phyloP scores from a whole-genome alignment of 2,113 vertebrate genomes.

The Urocolius indicus region DNA sequence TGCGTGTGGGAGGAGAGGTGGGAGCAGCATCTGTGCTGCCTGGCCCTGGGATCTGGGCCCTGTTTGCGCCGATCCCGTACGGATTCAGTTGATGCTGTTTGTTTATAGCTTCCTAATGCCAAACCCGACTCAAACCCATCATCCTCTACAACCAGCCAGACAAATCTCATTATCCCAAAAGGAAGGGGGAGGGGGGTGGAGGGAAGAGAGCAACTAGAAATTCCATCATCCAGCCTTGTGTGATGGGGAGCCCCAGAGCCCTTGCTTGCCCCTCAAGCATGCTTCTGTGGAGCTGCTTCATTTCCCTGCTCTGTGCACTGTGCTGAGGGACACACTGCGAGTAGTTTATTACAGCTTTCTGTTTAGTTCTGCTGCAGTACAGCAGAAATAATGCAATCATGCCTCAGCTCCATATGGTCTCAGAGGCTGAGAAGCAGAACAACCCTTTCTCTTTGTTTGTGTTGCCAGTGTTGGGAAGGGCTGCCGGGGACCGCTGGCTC shows the following conservation, averaged over 20 bases:
- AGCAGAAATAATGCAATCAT: slow-evolving; percentile 47
- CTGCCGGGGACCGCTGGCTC: neutral
- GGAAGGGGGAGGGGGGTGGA: too few relatives aligned
- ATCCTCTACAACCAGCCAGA: neutral
- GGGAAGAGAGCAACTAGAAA: neutral
- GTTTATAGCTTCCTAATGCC: neutral
- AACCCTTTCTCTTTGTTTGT: slow-evolving; percentile 57
- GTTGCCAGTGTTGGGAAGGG: neutral
- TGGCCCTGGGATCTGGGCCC: neutral
- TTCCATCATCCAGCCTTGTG: neutral
- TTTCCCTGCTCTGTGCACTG: neutral
- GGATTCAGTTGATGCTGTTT: neutral
- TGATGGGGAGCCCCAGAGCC: neutral
- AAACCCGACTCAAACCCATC: neutral
- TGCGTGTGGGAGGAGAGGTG: neutral
- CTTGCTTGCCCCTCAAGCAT: neutral
- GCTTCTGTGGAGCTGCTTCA: neutral
- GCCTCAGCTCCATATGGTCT: slow-evolving; percentile 65
- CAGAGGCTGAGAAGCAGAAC: slow-evolving; percentile 42
- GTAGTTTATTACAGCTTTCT: slow-evolving; percentile 36
- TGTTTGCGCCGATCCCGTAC: neutral
- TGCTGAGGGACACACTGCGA: slow-evolving; percentile 10
- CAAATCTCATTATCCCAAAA: neutral
- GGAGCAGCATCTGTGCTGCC: rapidly evolving
- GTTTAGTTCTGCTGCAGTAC: slow-evolving; percentile 39